phyloP scores from a whole-genome alignment of 2,797 vertebrate genomes.

The Peromyscus nudipes region DNA sequence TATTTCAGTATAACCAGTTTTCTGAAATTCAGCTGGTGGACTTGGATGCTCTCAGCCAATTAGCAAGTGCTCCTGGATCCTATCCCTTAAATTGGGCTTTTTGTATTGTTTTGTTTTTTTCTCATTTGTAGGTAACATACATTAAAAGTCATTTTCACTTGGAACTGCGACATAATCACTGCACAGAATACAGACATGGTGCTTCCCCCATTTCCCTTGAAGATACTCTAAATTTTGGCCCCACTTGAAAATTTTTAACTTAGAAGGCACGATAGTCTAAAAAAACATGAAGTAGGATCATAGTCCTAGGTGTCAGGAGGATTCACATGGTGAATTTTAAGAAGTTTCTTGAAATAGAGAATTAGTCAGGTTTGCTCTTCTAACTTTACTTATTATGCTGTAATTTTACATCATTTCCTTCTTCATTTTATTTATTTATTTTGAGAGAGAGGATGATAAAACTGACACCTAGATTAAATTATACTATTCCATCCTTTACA shows the following conservation, averaged over 20 bases:
- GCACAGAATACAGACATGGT: neutral
- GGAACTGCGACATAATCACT: neutral
- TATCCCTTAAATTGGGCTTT: neutral
- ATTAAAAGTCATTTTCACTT: neutral
- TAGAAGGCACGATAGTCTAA: neutral
- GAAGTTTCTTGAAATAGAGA: neutral
- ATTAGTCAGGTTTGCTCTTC: neutral
- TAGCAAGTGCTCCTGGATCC: neutral
- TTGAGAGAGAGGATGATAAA: neutral
- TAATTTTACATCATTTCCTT: neutral
- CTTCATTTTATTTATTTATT: neutral
- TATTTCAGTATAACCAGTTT: neutral
- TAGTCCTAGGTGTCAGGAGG: accelerated
- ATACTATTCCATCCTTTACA: neutral
- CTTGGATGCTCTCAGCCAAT: neutral
- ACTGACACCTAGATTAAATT: neutral
- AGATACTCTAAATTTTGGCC: neutral
- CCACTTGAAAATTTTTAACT: neutral
- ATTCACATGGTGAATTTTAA: neutral
- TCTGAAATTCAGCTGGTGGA: neutral
- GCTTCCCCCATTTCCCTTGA: accelerated
- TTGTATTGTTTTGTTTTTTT: neutral
- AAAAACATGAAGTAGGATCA: neutral
- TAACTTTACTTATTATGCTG: neutral
- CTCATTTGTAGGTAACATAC: neutral